Evolutionary conservation across 2,888 invertebrate genomes (phyloP).

Genomic region (Melinaea marsaeus): DNA sequence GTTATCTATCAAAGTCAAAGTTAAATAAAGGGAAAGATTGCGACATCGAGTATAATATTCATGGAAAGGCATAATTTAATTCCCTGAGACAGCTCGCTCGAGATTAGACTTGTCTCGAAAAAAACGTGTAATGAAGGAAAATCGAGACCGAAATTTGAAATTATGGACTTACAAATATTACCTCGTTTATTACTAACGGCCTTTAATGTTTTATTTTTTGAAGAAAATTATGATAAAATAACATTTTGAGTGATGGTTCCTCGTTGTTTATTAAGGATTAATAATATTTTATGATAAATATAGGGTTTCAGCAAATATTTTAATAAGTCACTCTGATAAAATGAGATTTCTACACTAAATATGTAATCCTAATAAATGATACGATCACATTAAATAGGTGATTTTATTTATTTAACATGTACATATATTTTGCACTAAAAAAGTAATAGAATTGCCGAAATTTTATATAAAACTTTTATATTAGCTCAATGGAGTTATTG

Average conservation of each 20-base stretch:
- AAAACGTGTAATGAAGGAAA: constrained; percentile 64
- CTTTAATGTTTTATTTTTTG: constrained; percentile 16
- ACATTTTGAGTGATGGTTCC: constrained; percentile 5
- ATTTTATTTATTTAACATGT: too few species aligned
- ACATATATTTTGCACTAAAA: too few species aligned
- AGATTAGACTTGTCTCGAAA: constrained; percentile 66
- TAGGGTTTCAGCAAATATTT: neutral
- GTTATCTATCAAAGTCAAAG: constrained; percentile 47
- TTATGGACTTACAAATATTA: constrained; percentile 56
- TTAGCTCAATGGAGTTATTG: neutral
- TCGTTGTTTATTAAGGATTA: constrained; percentile 1
- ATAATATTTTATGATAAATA: neutral
- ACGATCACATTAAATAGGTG: too few species aligned
- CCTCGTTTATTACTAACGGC: constrained; percentile 34
- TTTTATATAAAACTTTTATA: neutral
- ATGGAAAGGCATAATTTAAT: constrained; percentile 75
- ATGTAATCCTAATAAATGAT: too few species aligned
- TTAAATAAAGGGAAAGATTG: constrained; percentile 60
- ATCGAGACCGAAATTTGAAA: constrained; percentile 61
- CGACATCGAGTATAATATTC: constrained; percentile 71
- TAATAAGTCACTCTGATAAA: too few species aligned
- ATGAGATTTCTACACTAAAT: too few species aligned
- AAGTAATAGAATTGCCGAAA: too few species aligned
- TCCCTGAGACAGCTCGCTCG: constrained; percentile 56
- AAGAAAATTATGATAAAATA: constrained; percentile 9